Base-by-base conservation (phyloP, 53 echinoderm and acorn worm species). In the Antedon mediterranea region DNA sequence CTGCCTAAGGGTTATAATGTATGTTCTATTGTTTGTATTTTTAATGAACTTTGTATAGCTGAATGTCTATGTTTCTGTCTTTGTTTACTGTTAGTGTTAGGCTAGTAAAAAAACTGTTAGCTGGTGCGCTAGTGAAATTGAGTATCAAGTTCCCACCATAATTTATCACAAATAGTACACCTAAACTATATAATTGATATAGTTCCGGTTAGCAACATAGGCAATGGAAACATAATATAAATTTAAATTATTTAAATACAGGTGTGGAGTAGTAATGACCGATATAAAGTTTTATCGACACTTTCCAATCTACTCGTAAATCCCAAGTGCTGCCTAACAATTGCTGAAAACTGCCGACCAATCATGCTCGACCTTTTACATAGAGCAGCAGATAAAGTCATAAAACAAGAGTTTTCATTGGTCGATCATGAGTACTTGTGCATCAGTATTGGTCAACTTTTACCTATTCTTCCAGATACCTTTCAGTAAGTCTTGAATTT, bases 311-410 rank as follows among this genome's bases (percentile, higher is more conserved):
- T 84, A 29, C 74, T 93, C 3, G 79, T 90, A 32, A 30, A 81
- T 71, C 90, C 90, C 33, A 80, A 84, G 73, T 79, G 85, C 73
- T 88, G 88, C 78, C 32, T 88, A 30, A 34, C 82, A 28, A 74
- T 93, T 82, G 93, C 88, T 28, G 82, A 79, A 30, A 76, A 86
- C 44, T 90, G 88, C 72, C 84, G 81, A 26, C 90, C 93, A 13
- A 32, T 90, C 30, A 33, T 88, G 34, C 80, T 90, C 31, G 93
- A 93, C 43, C 77, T 93, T 3, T 73, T 93, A 30, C 88, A 90
- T 73, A 84, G 90, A 57, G 83, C 80, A 34, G 78, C 74, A 29
- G 73, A 29, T 27, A 83, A 33, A 42, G 77, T 79, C 75, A 43
- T 34, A 30, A 76, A 43, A 43, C 79, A 76, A 23, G 74, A 77